Evolutionary conservation across 2,888 invertebrate species (phyloP).

Genomic region (Nasonia oneida): DNA sequence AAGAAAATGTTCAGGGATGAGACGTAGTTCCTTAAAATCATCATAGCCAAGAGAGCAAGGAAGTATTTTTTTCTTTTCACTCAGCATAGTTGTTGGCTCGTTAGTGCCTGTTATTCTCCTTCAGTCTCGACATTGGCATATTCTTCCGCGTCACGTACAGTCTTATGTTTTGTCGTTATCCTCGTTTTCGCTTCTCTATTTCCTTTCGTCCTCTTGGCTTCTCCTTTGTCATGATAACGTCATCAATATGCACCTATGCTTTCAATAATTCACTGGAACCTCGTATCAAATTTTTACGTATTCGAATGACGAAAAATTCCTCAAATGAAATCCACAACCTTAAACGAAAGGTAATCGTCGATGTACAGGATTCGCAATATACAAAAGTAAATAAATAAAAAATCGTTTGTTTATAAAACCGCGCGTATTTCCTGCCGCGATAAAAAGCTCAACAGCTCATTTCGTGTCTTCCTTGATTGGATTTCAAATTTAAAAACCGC

Average conservation of each 20-base stretch:
- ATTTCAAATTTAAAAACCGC: constrained; percentile 17
- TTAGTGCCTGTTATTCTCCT: background rate
- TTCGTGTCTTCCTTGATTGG: constrained; percentile 20
- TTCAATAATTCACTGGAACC: too few relatives aligned
- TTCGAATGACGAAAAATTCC: too few relatives aligned
- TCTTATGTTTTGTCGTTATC: background rate
- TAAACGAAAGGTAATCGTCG: too few relatives aligned
- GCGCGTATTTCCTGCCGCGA: background rate
- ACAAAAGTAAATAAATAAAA: background rate
- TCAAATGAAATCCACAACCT: too few relatives aligned
- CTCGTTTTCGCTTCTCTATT: background rate
- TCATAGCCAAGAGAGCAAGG: background rate
- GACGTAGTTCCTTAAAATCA: too few relatives aligned
- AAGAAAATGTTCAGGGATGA: too few relatives aligned
- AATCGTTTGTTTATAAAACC: background rate
- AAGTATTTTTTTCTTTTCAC: background rate
- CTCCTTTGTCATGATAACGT: background rate
- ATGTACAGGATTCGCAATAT: background rate
- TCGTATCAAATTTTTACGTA: too few relatives aligned
- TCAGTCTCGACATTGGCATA: too few relatives aligned
- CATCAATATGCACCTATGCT: background rate
- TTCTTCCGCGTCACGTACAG: background rate
- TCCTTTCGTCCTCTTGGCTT: background rate
- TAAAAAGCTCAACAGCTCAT: constrained; percentile 13
- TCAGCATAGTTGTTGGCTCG: background rate